Conservation (phyloP, 2,113 vertebrate species). For the Nanorana parkeri region DNA sequence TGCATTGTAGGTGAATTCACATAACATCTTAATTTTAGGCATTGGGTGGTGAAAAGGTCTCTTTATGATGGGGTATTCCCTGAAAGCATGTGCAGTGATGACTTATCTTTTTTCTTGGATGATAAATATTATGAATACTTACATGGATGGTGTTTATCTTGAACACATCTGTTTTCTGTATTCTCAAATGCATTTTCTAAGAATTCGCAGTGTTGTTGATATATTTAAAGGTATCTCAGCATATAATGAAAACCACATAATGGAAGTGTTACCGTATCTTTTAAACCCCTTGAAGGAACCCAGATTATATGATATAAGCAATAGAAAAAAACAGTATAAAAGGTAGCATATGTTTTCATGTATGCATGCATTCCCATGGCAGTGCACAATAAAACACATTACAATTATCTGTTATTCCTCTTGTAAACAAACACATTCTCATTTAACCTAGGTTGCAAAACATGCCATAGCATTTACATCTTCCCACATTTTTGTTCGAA, state of each 20-base stretch:
- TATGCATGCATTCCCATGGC: background rate
- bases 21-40: too few relatives aligned
- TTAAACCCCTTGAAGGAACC: background rate
- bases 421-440: background rate
- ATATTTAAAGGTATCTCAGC: background rate
- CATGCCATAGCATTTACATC: background rate
- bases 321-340: background rate
- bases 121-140: background rate
- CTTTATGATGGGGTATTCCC: too few relatives aligned
- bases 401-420: background rate
- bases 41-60: too few relatives aligned
- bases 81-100: too few relatives aligned
- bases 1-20: too few relatives aligned
- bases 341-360: background rate
- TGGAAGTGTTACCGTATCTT: constrained; percentile 9
- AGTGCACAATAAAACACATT: background rate
- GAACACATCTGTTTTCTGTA: constrained; percentile 18
- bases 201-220: background rate
- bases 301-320: background rate
- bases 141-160: background rate
- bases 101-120: too few relatives aligned
- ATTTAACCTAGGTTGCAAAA: background rate
- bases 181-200: background rate
- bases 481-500: background rate
- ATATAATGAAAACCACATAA: background rate